Base-by-base conservation (phyloP, 2,888 invertebrate species). In the Alcis repandata region DNA sequence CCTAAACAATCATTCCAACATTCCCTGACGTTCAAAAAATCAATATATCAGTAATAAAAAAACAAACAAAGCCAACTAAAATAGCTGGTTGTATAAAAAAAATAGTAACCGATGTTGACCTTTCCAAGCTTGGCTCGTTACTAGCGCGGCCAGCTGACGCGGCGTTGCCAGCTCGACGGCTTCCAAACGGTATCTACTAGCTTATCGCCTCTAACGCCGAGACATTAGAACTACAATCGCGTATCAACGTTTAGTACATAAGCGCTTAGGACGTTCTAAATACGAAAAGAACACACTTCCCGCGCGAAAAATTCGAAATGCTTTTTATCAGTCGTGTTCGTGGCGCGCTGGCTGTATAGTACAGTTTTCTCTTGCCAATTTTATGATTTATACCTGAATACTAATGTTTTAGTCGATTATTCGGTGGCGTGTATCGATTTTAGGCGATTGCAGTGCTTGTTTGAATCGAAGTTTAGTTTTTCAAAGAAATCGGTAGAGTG, bases 261-360 rank as follows among this genome's bases (percentile, higher is more conserved):
- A 79, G 87, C 82, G 86, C 81, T 88, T 93, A 87, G 80, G 88
- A 84, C 89, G 84, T 92, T 92, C 77, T 80, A 73, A 77, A 74
- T 80, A 83, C 83, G 83, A 79, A 80, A 82, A 80, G 82, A 80
- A 79, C 83, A 80, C 82, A 84, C 88, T 90, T 92, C 88, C 90
- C 92, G 92, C 93, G 92, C 93, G 93, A 93, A 93, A 92, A 93
- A 91, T 93, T 92, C 88, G 91, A 92, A 92, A 88, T 88, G 85
- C 81, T 88, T 89, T 90, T 93, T 93, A 93, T 93, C 93, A 92
- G 91, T 90, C 83, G 85, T 81, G 79, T 76, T 79, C 73, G 80
- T 74, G 82, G 79, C 78, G 82, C 79, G 79, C 71, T 68, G 38
- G 73, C 69, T 76, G 79, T 71, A 70, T 78, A 77, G 83, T 80